Evolutionary conservation across 2,888 invertebrate genomes (phyloP).

Genomic region (Tiliacea aurago): DNA sequence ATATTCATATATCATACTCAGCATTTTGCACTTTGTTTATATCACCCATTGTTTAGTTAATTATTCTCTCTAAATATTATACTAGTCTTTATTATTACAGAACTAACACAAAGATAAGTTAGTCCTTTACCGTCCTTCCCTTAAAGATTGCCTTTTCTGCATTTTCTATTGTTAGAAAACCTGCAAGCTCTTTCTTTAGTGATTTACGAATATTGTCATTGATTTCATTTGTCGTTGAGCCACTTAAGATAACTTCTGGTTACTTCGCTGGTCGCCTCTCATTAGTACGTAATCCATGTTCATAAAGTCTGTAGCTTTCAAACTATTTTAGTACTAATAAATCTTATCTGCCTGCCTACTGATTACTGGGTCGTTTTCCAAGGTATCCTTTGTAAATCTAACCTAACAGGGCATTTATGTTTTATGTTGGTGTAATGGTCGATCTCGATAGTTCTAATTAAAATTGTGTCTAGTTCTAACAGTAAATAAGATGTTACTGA

Average conservation of each 20-base stretch:
- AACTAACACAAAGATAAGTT: not conserved
- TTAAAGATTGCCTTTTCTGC: not conserved
- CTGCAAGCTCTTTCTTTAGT: not conserved
- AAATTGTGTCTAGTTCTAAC: constrained; percentile 4
- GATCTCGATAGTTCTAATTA: constrained; percentile 23
- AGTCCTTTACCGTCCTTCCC: not conserved
- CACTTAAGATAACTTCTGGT: not conserved
- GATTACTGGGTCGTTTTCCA: constrained; percentile 44
- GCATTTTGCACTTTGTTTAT: not conserved
- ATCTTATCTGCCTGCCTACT: constrained; percentile 37
- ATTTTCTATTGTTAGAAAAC: constrained; percentile 3
- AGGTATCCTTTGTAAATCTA: constrained; percentile 36
- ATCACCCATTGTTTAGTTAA: not conserved
- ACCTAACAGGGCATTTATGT: constrained; percentile 12
- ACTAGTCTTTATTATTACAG: not conserved
- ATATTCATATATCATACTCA: not conserved
- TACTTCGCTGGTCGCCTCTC: not conserved
- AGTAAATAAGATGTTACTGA: constrained; percentile 15
- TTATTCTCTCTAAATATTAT: not conserved
- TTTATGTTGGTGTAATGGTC: constrained; percentile 39
- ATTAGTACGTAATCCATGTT: constrained; percentile 19
- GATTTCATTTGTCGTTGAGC: not conserved
- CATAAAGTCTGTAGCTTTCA: constrained; percentile 33
- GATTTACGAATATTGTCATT: not conserved
- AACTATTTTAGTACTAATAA: constrained; percentile 49